Evolutionary conservation across 2,888 invertebrate species (phyloP), one percentile per base, ranked within the genome.

Genomic region (Entomobrya multifasciata): DNA sequence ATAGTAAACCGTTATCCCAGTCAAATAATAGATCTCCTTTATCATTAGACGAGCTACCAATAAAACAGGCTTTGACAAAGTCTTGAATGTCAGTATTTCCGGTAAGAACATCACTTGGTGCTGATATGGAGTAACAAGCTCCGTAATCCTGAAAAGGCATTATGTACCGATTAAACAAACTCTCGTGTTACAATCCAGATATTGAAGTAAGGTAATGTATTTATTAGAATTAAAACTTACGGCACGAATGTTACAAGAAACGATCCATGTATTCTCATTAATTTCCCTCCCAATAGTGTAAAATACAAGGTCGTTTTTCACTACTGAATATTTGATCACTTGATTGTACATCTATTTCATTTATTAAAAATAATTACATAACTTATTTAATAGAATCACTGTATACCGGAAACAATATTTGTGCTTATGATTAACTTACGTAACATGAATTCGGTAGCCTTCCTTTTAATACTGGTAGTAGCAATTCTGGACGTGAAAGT

Each of bases 1-100:
- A 81, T 2, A 70, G 13, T 17, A 62, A n/a, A 20, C 49, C 36
- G 0, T 36, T 49, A 22, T 81, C 76, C 86, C 86, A 86, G 52
- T 55, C n/a, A n/a, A n/a, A n/a, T n/a, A n/a, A n/a, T n/a, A n/a
- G n/a, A n/a, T n/a, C n/a, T n/a, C n/a, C n/a, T n/a, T n/a, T n/a
- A n/a, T n/a, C n/a, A n/a, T n/a, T n/a, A n/a, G n/a, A n/a, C n/a
- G n/a, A n/a, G n/a, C n/a, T n/a, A n/a, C n/a, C n/a, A n/a, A n/a
- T n/a, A n/a, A n/a, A n/a, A n/a, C n/a, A n/a, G n/a, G n/a, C n/a
- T n/a, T 41, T 77, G 57, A 57, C 25, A n/a, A 22, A 15, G 10
- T 36, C 1, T 0, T 5, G 1, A 17, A 27, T 15, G 13, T n/a
- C n/a, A 20, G 57, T 41, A n/a, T 41, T 11, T 11, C 36, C 36